Percentiles rank a stretch among this genome's conserved stretches.
Conservation (phyloP, 2,888 invertebrate species). For the Pseudococcus longispinus region DNA sequence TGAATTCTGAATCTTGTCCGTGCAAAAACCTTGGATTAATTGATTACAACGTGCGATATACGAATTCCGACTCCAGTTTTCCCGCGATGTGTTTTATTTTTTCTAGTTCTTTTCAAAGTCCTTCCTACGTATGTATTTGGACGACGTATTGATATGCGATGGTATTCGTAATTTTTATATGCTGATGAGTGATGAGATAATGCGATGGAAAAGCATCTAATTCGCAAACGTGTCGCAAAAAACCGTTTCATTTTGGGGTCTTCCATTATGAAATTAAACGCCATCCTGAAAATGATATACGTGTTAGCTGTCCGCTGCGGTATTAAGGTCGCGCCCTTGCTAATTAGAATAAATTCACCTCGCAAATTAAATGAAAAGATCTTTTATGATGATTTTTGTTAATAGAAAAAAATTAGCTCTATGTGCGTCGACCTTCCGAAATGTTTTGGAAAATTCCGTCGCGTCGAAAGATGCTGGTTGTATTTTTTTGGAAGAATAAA, state of each 20-base stretch:
- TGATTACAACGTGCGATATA: slow-evolving; percentile 10
- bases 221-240: background rate
- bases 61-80: background rate
- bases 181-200: background rate
- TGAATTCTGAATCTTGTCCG: background rate
- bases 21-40: slow-evolving; percentile 15
- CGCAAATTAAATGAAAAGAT: background rate
- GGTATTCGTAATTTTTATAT: background rate
- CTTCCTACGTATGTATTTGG: background rate
- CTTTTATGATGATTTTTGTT: slow-evolving; percentile 4
- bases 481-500: background rate
- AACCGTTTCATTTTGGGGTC: background rate
- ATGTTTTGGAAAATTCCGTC: background rate
- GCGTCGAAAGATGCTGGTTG: background rate
- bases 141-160: background rate
- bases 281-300: background rate
- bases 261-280: slow-evolving; percentile 19
- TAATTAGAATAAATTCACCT: slow-evolving; percentile 8
- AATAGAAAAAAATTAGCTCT: background rate
- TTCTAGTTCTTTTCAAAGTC: background rate
- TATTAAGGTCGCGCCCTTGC: background rate
- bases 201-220: background rate
- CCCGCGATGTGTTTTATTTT: background rate
- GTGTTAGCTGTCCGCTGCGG: background rate
- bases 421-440: background rate